phyloP scores from a whole-genome alignment of 2,888 invertebrate species.

The Amblyjoppa proteus region DNA sequence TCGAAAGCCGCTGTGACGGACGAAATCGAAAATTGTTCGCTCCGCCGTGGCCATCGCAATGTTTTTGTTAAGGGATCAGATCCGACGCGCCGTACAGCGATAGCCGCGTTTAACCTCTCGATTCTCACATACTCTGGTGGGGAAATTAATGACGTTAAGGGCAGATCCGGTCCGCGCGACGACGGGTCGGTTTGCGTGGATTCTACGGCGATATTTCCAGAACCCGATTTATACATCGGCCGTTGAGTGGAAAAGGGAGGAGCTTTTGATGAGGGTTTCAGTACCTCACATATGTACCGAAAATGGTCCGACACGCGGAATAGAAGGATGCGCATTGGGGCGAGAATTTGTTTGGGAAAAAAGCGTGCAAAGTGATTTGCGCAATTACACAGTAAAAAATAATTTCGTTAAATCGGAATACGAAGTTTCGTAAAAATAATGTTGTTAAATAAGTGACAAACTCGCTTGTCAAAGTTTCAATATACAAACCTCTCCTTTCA shows the following conservation, averaged over 20 bases:
- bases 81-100: background rate
- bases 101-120: background rate
- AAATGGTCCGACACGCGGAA: background rate
- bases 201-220: background rate
- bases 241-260: constrained; percentile 23
- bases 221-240: constrained; percentile 8
- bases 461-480: too few species aligned
- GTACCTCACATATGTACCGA: background rate
- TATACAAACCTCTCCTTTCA: too few species aligned
- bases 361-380: too few species aligned
- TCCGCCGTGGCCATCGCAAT: background rate
- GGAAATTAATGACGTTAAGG: constrained; percentile 9
- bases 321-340: background rate
- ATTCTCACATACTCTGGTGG: background rate
- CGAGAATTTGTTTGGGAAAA: background rate
- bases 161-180: background rate
- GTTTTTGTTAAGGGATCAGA: background rate
- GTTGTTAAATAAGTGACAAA: too few species aligned
- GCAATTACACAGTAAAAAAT: too few species aligned
- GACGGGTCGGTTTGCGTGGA: constrained; percentile 5
- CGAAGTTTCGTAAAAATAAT: too few species aligned
- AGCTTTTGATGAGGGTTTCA: constrained; percentile 18
- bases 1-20: background rate
- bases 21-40: background rate
- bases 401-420: too few species aligned